Evolutionary conservation across 2,113 vertebrate genomes (phyloP), one percentile per base, ranked within the genome.

Genomic region (Phoenicopterus ruber): DNA sequence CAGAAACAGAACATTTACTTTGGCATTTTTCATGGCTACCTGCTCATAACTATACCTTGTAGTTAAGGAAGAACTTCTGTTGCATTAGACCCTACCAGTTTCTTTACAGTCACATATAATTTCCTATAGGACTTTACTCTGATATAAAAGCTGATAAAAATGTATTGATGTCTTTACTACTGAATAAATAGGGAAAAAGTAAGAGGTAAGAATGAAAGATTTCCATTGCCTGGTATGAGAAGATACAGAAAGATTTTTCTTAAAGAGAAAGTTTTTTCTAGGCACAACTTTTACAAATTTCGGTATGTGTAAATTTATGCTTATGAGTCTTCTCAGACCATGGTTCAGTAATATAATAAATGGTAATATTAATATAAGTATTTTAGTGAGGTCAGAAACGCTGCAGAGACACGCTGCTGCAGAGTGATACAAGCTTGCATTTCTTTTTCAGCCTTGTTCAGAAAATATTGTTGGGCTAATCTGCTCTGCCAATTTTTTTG

Each of bases 341-440:
- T 44, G 13, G 7, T 24, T 71, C 32, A 71, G 9, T n/a, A 59
- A 46, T 40, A 44, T 1, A n/a, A 10, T 42, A 73, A 84, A 73
- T 24, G 10, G 3, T 9, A 78, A 52, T 70, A 57, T 55, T 47
- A 38, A 50, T 0, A 0, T 16, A 66, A 12, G 6, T 17, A 2
- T 69, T 26, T 62, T 38, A 71, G 4, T 21, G 17, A 16, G 2
- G 25, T 76, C 38, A 87, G 57, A 94, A 89, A 72, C 10, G 11
- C 25, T 81, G 12, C n/a, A 63, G 62, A 65, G 11, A 55, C 9
- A 36, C n/a, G 16, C n/a, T 89, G 13, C 24, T 32, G 3, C 28
- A 40, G 38, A 58, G 6, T 42, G 4, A 81, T 29, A 78, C 26
- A 50, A 71, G 5, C 16, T 62, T 77, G 2, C 9, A 22, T 66